These are phyloP conservation scores for Mesodorylaimus sp. DNA, from an alignment of 2,888 invertebrate genomes.

Conservation along the genomic window DNA sequence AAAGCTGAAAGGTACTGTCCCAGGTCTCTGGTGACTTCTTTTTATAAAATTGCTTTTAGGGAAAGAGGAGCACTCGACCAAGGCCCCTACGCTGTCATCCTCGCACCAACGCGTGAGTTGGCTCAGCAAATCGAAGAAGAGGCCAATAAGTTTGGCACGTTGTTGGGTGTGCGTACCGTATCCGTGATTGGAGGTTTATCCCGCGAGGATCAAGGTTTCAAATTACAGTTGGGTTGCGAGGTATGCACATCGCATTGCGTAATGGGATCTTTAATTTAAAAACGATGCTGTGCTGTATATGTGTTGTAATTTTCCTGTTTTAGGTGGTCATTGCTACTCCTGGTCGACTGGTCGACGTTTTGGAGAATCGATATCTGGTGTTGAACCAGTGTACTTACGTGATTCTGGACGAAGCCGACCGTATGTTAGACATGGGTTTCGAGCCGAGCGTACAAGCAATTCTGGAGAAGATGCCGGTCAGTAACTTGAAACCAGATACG, in stretches of 20 bases:
- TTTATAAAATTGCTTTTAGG: conserved; percentile 13
- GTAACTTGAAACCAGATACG: conserved; percentile 89
- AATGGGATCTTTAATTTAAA: not conserved
- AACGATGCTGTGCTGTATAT: not conserved
- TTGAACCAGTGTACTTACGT: conserved; percentile 95
- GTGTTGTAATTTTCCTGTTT: not conserved
- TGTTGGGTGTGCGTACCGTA: conserved; percentile 74
- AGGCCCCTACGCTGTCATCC: conserved; percentile 94
- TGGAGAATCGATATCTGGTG: conserved; percentile 92
- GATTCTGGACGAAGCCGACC: conserved; percentile 62
- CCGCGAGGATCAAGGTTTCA: conserved; percentile 93
- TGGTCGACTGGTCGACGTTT: conserved; percentile 91
- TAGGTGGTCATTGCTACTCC: conserved; percentile 96
- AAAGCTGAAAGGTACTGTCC: conserved; percentile 61
- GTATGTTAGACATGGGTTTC: conserved; percentile 99
- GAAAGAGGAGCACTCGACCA: conserved; percentile 37
- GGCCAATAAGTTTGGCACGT: conserved; percentile 85
- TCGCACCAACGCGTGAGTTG: conserved; percentile 97
- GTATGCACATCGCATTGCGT: conserved; percentile 29
- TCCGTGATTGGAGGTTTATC: conserved; percentile 88
- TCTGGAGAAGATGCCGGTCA: conserved; percentile 88
- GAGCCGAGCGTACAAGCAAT: conserved; percentile 90
- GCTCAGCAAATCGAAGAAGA: conserved; percentile 99
- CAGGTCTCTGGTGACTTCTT: too few relatives aligned
- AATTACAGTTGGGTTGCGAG: conserved; percentile 85